Base-by-base conservation (phyloP, 2,113 vertebrate genomes). In the Marcusenius ussheri region DNA sequence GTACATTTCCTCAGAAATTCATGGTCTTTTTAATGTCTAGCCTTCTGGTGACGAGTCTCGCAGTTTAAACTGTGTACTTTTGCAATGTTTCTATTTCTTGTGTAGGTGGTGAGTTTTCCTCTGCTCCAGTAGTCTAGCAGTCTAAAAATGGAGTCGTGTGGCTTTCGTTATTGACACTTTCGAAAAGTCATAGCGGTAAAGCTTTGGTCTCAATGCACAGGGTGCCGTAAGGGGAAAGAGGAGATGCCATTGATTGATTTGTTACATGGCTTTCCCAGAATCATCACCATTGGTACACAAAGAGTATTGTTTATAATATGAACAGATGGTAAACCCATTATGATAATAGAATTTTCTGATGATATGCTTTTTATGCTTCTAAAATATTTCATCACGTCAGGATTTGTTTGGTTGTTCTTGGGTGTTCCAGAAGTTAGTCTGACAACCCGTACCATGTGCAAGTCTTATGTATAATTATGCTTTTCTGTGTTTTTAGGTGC, bases 211-310 rank as follows among this genome's bases (percentile, higher is more conserved):
- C 83, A 86, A 86, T 49, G 83, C 45, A 27, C 83, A 50, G 83
- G 19, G 46, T 27, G 46, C 74, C 35, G 74, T 80, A 42, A 42
- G 13, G 35, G 35, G 74, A 42, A 80, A 80, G 83, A 86, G 47
- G 46, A 85, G 83, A 85, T 24, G 46, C 24, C 4, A 49, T 86
- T 15, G 45, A 86, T 86, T 27, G 47, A 86, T 80, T 50, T 86
- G 45, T n/a, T 50, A 6, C 24, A 46, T 86, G 83, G 83, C 45
- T 86, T 86, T 86, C 83, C 83, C 83, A 86, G 45, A 86, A 86
- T 86, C 83, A 47, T 86, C 83, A 31, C n/a, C n/a, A 31, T 49
- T 49, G 45, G 24, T 50, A 49, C 21, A 46, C 24, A 13, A 50
- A 86, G 46, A 86, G 45, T 24, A 85, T 27, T 46, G 21, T 27